phyloP scores from a whole-genome alignment of 1,140 invertebrate genomes.

The Drosophila insularis region DNA sequence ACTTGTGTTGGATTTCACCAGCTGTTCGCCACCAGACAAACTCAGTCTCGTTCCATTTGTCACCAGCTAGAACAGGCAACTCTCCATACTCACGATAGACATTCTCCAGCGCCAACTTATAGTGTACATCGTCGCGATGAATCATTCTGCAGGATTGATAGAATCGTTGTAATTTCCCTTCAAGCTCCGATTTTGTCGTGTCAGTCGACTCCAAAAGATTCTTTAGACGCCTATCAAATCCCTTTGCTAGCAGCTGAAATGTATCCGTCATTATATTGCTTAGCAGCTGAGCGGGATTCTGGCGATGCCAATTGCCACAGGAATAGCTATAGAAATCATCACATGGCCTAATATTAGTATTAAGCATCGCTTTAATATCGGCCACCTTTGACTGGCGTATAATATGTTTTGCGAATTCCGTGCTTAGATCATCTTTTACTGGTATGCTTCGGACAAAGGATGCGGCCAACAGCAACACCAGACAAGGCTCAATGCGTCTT shows the following conservation, averaged over 20 bases:
- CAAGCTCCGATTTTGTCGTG: conserved; percentile 23
- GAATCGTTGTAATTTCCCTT: conserved; percentile 60
- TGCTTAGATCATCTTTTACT: conserved; percentile 45
- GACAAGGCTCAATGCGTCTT: conserved; percentile 11
- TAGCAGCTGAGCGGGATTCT: conserved; percentile 62
- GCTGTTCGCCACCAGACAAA: conserved; percentile 68
- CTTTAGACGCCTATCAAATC: conserved; percentile 50
- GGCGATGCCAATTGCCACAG: conserved; percentile 87
- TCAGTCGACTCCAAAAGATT: conserved; percentile 35
- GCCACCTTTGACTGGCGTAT: conserved; percentile 55
- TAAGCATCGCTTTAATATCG: conserved; percentile 78
- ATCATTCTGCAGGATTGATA: conserved; percentile 49
- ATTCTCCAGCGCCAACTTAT: conserved; percentile 45
- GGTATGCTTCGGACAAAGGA: conserved; percentile 13
- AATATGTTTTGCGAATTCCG: conserved; percentile 52
- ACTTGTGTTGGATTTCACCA: conserved; percentile 59
- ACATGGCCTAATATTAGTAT: conserved; percentile 84
- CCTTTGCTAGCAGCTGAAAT: conserved; percentile 50
- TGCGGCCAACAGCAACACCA: conserved; percentile 5
- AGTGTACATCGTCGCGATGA: conserved; percentile 45
- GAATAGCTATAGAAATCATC: conserved; percentile 86
- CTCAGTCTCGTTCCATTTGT: conserved; percentile 38
- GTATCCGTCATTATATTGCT: conserved; percentile 50
- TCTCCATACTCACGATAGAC: conserved; percentile 52
- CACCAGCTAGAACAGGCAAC: conserved; percentile 39